These are phyloP conservation scores for Lanistes nyassanus DNA, from an alignment of 1,140 invertebrate genomes.

Conservation along the genomic window DNA sequence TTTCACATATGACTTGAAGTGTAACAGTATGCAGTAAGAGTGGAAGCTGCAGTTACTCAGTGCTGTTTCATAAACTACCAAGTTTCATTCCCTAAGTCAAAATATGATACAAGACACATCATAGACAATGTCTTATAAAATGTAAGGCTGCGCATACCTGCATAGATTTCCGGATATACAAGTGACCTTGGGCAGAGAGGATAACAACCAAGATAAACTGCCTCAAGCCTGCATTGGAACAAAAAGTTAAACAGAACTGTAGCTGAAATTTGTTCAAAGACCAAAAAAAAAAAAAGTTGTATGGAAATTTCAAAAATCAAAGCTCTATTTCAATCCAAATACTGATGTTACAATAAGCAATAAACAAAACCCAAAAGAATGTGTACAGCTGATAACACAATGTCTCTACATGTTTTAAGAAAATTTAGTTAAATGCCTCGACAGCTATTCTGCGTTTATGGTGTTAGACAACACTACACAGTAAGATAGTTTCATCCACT, in stretches of 20 bases:
- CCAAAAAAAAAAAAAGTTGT: too few species aligned
- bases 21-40: too few species aligned
- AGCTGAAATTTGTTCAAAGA: too few species aligned
- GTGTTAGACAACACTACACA: too few species aligned
- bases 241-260: conserved; percentile 29
- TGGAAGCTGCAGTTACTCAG: too few species aligned
- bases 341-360: background rate
- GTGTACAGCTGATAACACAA: background rate
- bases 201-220: conserved; percentile 75
- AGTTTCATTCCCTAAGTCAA: too few species aligned
- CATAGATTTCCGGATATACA: conserved; percentile 82
- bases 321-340: background rate
- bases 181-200: conserved; percentile 77
- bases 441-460: background rate
- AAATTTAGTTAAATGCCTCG: background rate
- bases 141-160: conserved; percentile 57
- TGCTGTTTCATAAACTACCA: too few species aligned
- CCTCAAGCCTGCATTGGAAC: conserved; percentile 73
- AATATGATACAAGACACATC: too few species aligned
- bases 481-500: too few species aligned
- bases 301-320: conserved; percentile 3
- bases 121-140: background rate
- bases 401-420: background rate
- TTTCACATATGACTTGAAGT: too few species aligned
- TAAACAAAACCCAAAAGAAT: background rate